Evolutionary conservation across 2,888 invertebrate genomes (phyloP).

Genomic region (Archaeoteleia sp.): DNA sequence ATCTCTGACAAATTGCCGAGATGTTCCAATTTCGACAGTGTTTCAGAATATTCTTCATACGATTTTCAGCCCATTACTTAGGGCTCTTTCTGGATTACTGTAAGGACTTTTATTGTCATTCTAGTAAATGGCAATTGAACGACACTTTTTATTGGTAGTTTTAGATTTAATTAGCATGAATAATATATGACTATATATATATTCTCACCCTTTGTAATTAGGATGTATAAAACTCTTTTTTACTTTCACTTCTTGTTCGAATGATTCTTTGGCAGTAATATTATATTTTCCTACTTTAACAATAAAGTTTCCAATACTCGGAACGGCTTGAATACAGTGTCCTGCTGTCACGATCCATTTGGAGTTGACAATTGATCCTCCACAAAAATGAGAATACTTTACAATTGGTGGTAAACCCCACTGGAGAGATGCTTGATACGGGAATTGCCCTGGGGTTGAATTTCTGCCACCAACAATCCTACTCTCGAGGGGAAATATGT

Average conservation of each 20-base stretch:
- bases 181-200: no score
- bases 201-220: slow-evolving; percentile 64
- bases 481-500: slow-evolving; percentile 1
- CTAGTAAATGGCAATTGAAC: no score
- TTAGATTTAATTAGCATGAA: no score
- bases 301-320: slow-evolving; percentile 72
- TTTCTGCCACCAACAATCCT: slow-evolving; percentile 63
- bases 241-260: slow-evolving; percentile 69
- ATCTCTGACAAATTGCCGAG: no score
- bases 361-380: slow-evolving; percentile 71
- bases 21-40: no score
- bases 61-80: no score
- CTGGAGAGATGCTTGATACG: slow-evolving; percentile 75
- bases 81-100: no score
- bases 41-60: no score
- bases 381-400: slow-evolving; percentile 64
- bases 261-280: slow-evolving; percentile 52
- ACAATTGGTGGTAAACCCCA: slow-evolving; percentile 58
- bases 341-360: slow-evolving; percentile 74
- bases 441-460: slow-evolving; percentile 72
- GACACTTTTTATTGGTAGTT: no score
- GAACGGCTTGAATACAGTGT: slow-evolving; percentile 69
- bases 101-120: no score
- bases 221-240: slow-evolving; percentile 69
- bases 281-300: slow-evolving; percentile 59